These are phyloP conservation scores for Gila robusta DNA, from an alignment of 2,797 vertebrate species.

Conservation along the genomic window DNA sequence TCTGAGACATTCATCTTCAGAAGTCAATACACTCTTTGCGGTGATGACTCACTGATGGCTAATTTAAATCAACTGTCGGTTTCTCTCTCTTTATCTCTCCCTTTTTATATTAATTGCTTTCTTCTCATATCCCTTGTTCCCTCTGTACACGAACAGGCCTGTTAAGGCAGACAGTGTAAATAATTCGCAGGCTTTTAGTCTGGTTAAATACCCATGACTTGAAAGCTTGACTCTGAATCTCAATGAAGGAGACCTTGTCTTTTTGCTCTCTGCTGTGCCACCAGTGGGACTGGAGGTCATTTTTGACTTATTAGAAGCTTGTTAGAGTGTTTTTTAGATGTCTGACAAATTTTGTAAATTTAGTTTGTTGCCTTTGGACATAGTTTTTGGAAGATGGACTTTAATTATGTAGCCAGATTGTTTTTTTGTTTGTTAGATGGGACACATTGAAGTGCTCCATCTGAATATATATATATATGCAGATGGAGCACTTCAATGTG, in stretches of 20 bases:
- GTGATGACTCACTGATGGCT: conserved; percentile 19
- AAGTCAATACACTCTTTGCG: conserved; percentile 21
- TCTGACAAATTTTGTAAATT: background rate
- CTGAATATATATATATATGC: no score
- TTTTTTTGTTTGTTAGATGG: background rate
- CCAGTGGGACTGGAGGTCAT: conserved; percentile 1
- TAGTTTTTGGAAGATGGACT: background rate
- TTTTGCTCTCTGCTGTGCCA: conserved; percentile 4
- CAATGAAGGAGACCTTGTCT: conserved; percentile 36
- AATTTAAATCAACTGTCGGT: background rate
- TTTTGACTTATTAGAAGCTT: conserved; percentile 11
- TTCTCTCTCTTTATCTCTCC: background rate
- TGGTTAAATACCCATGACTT: conserved; percentile 65
- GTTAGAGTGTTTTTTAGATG: conserved; percentile 3
- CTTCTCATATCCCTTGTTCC: conserved; percentile 57
- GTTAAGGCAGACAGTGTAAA: conserved; percentile 63
- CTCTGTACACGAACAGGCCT: conserved; percentile 32
- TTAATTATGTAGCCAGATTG: no score
- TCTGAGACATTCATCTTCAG: conserved; percentile 14
- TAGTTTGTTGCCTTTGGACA: background rate
- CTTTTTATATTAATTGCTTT: conserved; percentile 66
- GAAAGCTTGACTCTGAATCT: conserved; percentile 54
- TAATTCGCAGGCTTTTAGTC: conserved; percentile 58
- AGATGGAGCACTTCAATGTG: no score
- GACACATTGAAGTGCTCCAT: background rate